phyloP scores from a whole-genome alignment of 2,113 vertebrate genomes.

The Tetrao urogallus region DNA sequence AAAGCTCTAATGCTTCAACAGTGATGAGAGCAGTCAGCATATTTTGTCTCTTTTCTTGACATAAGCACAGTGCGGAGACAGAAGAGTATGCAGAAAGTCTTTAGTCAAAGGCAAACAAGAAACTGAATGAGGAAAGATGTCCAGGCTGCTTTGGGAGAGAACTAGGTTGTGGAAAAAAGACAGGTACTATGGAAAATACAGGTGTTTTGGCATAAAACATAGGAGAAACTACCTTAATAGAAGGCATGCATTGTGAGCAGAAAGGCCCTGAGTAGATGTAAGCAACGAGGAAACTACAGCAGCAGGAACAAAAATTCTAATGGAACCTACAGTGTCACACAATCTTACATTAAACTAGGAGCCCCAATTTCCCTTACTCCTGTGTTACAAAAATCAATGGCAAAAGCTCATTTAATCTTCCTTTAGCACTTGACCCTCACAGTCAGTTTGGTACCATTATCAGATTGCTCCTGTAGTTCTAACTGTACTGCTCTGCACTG shows the following conservation, averaged over 20 bases:
- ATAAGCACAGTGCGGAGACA: not conserved
- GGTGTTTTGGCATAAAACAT: not conserved
- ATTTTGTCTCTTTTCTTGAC: not conserved
- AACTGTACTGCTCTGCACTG: not conserved
- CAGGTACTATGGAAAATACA: not conserved
- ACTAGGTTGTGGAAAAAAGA: not conserved
- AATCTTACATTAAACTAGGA: not conserved
- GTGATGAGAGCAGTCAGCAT: not conserved
- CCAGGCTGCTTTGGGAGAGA: not conserved
- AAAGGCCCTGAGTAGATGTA: not conserved
- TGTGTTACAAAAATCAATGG: not conserved
- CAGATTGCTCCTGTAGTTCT: not conserved
- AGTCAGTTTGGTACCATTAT: not conserved
- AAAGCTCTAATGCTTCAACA: not conserved
- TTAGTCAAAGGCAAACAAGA: not conserved
- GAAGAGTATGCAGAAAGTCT: not conserved
- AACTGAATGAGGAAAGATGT: not conserved
- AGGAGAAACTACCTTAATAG: not conserved
- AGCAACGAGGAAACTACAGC: not conserved
- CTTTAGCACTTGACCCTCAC: fast-evolving
- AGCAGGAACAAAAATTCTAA: not conserved
- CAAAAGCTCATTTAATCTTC: not conserved
- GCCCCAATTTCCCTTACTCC: not conserved
- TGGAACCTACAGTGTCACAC: not conserved
- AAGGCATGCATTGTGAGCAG: not conserved